Percentiles rank a stretch among this genome's conserved stretches.
Conservation (phyloP, 2,113 vertebrate species). For the Erythrocebus patas region DNA sequence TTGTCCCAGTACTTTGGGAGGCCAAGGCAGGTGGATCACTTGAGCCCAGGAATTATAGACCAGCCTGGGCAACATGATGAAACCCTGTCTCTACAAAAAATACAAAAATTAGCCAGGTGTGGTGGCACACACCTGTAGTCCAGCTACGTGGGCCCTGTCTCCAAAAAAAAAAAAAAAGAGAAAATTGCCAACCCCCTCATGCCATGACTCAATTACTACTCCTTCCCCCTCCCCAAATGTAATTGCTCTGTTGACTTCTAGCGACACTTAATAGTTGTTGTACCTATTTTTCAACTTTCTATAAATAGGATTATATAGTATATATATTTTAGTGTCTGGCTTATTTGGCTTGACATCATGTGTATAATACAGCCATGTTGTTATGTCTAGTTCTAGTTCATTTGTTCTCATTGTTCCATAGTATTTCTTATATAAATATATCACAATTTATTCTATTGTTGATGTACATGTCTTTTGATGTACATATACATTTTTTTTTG, state of each 20-base stretch:
- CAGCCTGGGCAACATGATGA: too few species aligned
- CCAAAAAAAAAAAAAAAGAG: too few species aligned
- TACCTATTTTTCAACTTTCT: conserved; percentile 3
- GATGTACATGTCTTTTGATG: neutral
- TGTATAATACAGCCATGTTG: neutral
- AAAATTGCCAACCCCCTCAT: neutral
- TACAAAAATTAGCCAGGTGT: too few species aligned
- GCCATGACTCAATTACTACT: neutral
- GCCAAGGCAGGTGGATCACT: too few species aligned
- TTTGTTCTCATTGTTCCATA: neutral
- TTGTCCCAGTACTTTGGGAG: too few species aligned
- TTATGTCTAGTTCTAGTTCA: neutral
- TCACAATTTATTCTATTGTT: neutral
- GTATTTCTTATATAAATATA: neutral
- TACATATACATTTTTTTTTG: neutral
- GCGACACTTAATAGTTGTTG: neutral
- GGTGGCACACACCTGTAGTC: too few species aligned
- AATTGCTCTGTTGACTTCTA: neutral
- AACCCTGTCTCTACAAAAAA: too few species aligned
- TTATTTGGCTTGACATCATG: neutral
- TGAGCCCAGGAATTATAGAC: too few species aligned
- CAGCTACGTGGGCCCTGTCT: too few species aligned
- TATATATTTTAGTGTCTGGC: neutral
- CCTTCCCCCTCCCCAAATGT: neutral
- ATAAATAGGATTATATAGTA: neutral